Base-by-base conservation (phyloP, 2,888 invertebrate genomes). In the Cancer borealis region DNA sequence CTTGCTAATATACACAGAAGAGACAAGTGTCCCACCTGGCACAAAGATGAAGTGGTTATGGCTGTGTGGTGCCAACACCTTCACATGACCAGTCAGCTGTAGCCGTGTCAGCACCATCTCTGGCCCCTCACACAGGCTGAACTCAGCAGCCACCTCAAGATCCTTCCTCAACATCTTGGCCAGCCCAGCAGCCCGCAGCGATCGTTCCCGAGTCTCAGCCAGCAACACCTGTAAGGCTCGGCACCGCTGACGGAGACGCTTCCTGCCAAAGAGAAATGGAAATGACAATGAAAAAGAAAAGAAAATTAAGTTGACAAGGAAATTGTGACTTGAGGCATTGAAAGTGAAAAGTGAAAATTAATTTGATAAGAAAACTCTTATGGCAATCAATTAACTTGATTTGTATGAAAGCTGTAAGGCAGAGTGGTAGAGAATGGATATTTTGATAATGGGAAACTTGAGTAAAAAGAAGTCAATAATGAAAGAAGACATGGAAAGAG, bases 91-190 rank as follows among this genome's bases (percentile, higher is more conserved):
- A 1, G 97, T 96, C 84, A 96, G 96, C 30, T 96, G 95, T 46
- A 97, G 96, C 93, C 97, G 96, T 97, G 97, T 90, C 97, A 97
- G 95, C 14, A 95, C 92, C 12, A 46, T 97, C 94, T 96, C 96
- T 79, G 96, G 96, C 45, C 96, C 95, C 4, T 96, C 96, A 45
- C 96, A 95, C n/a, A 97, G 96, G 94, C 96, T 96, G 96, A 96
- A 97, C 95, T 97, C 97, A 46, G 97, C 96, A 73, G 97, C 97
- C 93, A 97, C 96, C 96, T 97, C 97, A 54, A 98, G 97, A 96
- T 98, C 98, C 96, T 97, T 97, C 93, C 97, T 97, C 73, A 99
- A 97, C 95, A 97, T 97, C 96, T 98, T 98, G 88, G 98, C 98
- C 97, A 99, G 98, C 96, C 98, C 97, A 96, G 98, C 97, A 21